Evolutionary conservation across 30 jellyfish, hydroid and myxozoan species (phyloP).

Genomic region (Chironex yamaguchii): DNA sequence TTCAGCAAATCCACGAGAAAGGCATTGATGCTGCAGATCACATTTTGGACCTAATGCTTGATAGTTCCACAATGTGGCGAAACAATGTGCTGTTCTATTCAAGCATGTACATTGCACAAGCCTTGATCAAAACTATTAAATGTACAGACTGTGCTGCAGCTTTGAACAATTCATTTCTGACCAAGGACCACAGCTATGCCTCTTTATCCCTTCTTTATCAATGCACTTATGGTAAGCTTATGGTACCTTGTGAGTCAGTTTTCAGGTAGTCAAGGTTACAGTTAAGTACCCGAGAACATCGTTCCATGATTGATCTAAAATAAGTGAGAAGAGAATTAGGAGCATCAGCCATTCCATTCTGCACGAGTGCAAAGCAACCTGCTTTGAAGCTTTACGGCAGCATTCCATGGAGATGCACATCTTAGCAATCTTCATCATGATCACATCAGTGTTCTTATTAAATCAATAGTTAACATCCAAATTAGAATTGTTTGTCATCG

Average conservation of each 20-base stretch:
- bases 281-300: no score
- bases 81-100: slow-evolving; percentile 13
- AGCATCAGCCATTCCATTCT: no score
- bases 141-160: slow-evolving; percentile 40
- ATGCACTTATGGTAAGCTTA: slow-evolving; percentile 14
- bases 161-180: slow-evolving; percentile 1
- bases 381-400: not conserved
- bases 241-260: slow-evolving; percentile 23
- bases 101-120: slow-evolving; percentile 17
- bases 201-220: slow-evolving; percentile 8
- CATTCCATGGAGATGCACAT: no score
- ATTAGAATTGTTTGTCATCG: no score
- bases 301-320: no score
- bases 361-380: not conserved
- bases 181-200: no score
- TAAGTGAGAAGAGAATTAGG: no score
- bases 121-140: not conserved
- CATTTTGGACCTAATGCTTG: slow-evolving; percentile 7
- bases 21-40: slow-evolving; percentile 14
- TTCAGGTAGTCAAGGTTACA: no score
- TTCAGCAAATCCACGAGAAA: no score
- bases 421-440: no score
- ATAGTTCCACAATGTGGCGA: slow-evolving; percentile 22
- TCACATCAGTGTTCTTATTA: no score
- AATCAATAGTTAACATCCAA: no score